Conservation (phyloP, 2,888 invertebrate species). For the Apomyelois bistriatella region DNA sequence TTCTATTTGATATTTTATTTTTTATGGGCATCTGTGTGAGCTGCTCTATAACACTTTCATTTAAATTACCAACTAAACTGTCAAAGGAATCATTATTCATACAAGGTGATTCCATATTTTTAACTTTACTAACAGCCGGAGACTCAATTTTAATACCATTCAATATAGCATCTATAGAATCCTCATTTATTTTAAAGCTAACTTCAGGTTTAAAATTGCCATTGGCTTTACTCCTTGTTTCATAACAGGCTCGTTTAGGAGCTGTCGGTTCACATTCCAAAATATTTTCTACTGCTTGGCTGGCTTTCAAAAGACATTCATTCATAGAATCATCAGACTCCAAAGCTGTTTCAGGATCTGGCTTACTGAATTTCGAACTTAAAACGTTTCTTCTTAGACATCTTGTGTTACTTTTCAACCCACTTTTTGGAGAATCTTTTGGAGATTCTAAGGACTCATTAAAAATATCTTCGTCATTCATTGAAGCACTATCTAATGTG, state of each 20-base stretch:
- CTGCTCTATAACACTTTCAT: slow-evolving; percentile 67
- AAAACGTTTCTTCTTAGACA: slow-evolving; percentile 66
- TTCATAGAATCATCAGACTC: slow-evolving; percentile 77
- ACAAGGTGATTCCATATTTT: slow-evolving; percentile 47
- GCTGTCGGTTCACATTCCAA: slow-evolving; percentile 35
- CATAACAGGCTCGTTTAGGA: slow-evolving; percentile 41
- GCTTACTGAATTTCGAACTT: slow-evolving; percentile 63
- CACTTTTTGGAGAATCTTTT: slow-evolving; percentile 53
- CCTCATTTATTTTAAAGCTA: slow-evolving; percentile 53
- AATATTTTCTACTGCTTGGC: slow-evolving; percentile 68
- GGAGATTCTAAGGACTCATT: slow-evolving; percentile 47
- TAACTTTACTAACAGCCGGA: slow-evolving; percentile 43
- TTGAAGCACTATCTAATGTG: slow-evolving; percentile 41
- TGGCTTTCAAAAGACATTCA: slow-evolving; percentile 69
- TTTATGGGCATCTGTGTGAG: slow-evolving; percentile 60
- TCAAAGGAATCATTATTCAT: slow-evolving; percentile 74
- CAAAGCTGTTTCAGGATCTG: slow-evolving; percentile 57
- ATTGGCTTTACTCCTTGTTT: slow-evolving; percentile 27
- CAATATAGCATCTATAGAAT: slow-evolving; percentile 65
- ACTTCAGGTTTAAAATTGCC: slow-evolving; percentile 29
- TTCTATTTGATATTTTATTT: slow-evolving; percentile 28
- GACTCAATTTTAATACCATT: slow-evolving; percentile 61
- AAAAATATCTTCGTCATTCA: slow-evolving; percentile 66
- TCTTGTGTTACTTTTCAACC: slow-evolving; percentile 42
- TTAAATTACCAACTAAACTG: slow-evolving; percentile 62